Conservation (phyloP, 2,888 invertebrate genomes). For the Sminthurides aquaticus region DNA sequence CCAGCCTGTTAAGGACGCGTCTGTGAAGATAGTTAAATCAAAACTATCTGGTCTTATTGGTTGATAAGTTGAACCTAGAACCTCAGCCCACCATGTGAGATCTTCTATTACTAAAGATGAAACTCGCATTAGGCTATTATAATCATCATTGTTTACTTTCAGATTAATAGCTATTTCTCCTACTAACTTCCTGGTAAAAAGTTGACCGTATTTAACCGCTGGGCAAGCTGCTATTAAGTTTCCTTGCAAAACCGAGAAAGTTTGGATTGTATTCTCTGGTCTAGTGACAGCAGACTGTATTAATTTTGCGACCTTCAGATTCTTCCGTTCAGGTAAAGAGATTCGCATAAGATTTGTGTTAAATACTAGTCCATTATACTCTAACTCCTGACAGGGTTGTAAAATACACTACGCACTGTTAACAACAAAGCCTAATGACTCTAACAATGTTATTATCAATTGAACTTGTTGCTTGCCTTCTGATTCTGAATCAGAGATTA, state of each 20-base stretch:
- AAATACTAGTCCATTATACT: background rate
- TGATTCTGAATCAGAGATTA: background rate
- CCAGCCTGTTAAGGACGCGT: background rate
- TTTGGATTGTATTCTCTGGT: background rate
- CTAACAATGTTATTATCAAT: background rate
- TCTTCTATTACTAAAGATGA: background rate
- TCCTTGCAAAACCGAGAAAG: background rate
- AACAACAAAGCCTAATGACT: background rate
- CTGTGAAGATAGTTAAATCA: background rate
- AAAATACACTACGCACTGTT: background rate
- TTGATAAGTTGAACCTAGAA: background rate
- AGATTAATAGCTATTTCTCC: background rate
- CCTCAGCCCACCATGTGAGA: background rate
- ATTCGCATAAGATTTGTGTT: background rate
- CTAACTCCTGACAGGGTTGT: background rate
- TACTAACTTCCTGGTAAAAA: background rate
- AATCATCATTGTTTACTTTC: background rate
- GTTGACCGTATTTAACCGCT: background rate
- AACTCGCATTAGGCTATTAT: background rate
- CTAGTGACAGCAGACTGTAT: background rate
- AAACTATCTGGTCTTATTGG: background rate
- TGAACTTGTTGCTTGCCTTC: background rate
- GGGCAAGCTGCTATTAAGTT: background rate
- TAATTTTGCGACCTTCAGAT: background rate
- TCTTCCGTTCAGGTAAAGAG: background rate